Evolutionary conservation across 2,888 invertebrate species (phyloP).

Genomic region (Beris morrisii): DNA sequence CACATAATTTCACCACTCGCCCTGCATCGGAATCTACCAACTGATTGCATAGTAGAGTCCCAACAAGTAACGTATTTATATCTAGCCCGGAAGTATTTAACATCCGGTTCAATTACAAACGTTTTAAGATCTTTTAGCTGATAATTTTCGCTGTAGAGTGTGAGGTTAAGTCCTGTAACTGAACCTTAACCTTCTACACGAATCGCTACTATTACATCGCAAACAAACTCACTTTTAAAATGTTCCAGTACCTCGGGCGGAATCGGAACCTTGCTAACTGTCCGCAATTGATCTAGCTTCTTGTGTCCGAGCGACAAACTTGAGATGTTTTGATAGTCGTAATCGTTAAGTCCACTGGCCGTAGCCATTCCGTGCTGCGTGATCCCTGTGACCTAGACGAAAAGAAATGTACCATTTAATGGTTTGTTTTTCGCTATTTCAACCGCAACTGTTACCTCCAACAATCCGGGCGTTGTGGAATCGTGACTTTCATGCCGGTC

Average conservation of each 20-base stretch:
- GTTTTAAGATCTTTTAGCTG: too few relatives aligned
- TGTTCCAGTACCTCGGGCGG: slow-evolving; percentile 95
- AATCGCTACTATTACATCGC: too few relatives aligned
- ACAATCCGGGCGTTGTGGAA: slow-evolving; percentile 48
- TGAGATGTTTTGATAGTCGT: slow-evolving; percentile 84
- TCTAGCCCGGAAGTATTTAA: too few relatives aligned
- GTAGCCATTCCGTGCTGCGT: slow-evolving; percentile 72
- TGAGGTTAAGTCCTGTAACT: too few relatives aligned
- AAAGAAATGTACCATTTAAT: background rate
- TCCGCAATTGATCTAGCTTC: slow-evolving; percentile 76
- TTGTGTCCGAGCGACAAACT: slow-evolving; percentile 68
- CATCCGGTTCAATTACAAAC: too few relatives aligned
- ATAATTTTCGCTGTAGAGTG: too few relatives aligned
- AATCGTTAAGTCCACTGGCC: slow-evolving; percentile 86
- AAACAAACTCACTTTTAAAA: slow-evolving; percentile 73
- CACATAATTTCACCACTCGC: too few relatives aligned
- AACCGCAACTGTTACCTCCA: slow-evolving; percentile 49
- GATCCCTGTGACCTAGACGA: slow-evolving; percentile 63
- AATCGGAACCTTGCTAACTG: slow-evolving; percentile 81
- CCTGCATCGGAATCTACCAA: too few relatives aligned
- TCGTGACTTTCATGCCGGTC: slow-evolving; percentile 65
- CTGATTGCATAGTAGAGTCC: too few relatives aligned
- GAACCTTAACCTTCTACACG: too few relatives aligned
- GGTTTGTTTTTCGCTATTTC: too few relatives aligned
- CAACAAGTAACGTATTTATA: too few relatives aligned